Evolutionary conservation across 2,113 vertebrate species (phyloP), one percentile per base, ranked within the genome.

Genomic region (Crotalus viridis): DNA sequence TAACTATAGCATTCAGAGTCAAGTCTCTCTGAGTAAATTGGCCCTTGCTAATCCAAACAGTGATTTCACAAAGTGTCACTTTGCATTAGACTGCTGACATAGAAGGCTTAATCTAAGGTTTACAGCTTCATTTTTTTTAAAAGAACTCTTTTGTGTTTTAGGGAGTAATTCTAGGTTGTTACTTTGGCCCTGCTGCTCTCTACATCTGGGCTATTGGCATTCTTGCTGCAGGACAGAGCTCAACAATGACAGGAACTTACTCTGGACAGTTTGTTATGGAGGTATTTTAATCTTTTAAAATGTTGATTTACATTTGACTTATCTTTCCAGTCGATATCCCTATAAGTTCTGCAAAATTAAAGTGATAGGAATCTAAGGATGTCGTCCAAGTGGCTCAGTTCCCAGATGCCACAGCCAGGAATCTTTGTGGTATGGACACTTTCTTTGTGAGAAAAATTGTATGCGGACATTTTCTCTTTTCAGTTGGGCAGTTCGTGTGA

Each of bases 241-340:
- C 99, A 43, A 99, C 99, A 21, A 99, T 99, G 99, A 99, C 99
- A 0, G 99, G 99, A 74, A 99, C 99, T 0, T 99, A 99, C 95
- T 99, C 99, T 0, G 99, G 99, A 26, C 99, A 99, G 98, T 99
- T 99, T 74, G 99, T 99, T 43, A 99, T 99, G 99, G 99, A 99
- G 99, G 99, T 99, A 95, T 87, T 86, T 59, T 48, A 92, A 89
- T 95, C 85, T 24, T 59, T 24, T 92, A 21, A 7, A 8, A 1
- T 26, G 3, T 10, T 1, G 0, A 17, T 19, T 26, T 17, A 43
- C 0, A 0, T 51, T 22, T 0, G 88, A 3, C 46, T 39, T 28
- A n/a, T 48, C 43, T 28, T 28, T 43, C 17, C 10, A 17, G 10
- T 9, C n/a, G 33, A 26, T 6, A 22, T 56, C 28, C 21, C 59